Evolutionary conservation across 1,140 invertebrate genomes (phyloP).

Genomic region (Euborellia annulipes): DNA sequence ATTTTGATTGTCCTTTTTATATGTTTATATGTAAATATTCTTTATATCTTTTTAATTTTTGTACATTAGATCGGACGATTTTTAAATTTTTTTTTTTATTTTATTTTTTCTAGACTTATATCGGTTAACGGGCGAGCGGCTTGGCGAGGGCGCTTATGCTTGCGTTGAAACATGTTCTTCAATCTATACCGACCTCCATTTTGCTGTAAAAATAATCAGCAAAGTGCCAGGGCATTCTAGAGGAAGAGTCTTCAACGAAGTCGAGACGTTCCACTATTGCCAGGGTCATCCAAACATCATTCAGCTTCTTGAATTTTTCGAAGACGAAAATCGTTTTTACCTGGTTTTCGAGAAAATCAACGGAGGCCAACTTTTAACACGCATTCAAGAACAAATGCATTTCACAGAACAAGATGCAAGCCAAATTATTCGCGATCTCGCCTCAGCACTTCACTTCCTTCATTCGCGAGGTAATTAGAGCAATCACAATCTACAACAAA

Average conservation of each 20-base stretch:
- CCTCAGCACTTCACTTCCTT: slow-evolving; percentile 83
- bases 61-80: too few relatives aligned
- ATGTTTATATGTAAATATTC: too few relatives aligned
- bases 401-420: slow-evolving; percentile 92
- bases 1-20: too few relatives aligned
- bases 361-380: slow-evolving; percentile 75
- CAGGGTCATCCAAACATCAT: slow-evolving; percentile 93
- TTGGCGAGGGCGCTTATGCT: slow-evolving; percentile 92
- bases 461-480: slow-evolving; percentile 47
- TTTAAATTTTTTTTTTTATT: slow-evolving; percentile 7
- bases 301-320: slow-evolving; percentile 92
- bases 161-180: slow-evolving; percentile 88
- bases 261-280: slow-evolving; percentile 97
- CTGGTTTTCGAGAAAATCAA: slow-evolving; percentile 96
- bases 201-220: slow-evolving; percentile 94
- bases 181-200: slow-evolving; percentile 80
- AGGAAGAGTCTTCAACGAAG: slow-evolving; percentile 88
- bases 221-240: slow-evolving; percentile 86
- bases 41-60: too few relatives aligned
- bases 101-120: slow-evolving; percentile 65
- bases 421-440: slow-evolving; percentile 82
- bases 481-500: too few relatives aligned
- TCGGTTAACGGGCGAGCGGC: slow-evolving; percentile 81
- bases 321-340: slow-evolving; percentile 80
- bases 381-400: slow-evolving; percentile 82